Percentiles rank a stretch among this genome's conserved stretches.
Conservation (phyloP, 2,888 invertebrate species). For the Macrosoma leucophasiata region DNA sequence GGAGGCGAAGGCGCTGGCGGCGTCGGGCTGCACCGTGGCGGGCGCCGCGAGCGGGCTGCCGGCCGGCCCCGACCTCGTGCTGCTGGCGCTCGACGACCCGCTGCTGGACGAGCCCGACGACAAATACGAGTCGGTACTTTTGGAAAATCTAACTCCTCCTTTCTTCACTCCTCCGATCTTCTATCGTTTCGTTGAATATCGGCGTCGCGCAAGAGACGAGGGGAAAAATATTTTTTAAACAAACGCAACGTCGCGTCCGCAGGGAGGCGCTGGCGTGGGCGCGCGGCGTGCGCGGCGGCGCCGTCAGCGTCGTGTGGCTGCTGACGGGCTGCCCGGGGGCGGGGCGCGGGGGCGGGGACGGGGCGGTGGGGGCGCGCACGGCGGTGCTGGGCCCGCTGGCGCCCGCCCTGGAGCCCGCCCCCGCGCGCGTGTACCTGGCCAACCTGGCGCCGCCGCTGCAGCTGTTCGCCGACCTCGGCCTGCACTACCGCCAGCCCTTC, state of each 20-base stretch:
- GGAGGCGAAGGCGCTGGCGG: constrained; percentile 79
- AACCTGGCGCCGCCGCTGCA: constrained; percentile 86
- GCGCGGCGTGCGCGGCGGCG: constrained; percentile 53
- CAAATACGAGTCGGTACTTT: constrained; percentile 16
- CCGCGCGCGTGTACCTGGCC: constrained; percentile 80
- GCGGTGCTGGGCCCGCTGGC: constrained; percentile 34
- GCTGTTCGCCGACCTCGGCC: constrained; percentile 83
- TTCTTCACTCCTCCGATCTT: too few relatives aligned
- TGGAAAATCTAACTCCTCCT: too few relatives aligned
- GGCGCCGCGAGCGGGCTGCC: constrained; percentile 27
- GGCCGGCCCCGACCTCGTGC: constrained; percentile 38
- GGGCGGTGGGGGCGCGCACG: constrained; percentile 47
- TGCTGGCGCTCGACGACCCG: constrained; percentile 47
- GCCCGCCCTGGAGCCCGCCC: constrained; percentile 33
- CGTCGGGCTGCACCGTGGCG: constrained; percentile 22
- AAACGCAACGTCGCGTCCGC: too few relatives aligned
- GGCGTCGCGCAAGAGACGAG: too few relatives aligned
- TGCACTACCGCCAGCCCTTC: constrained; percentile 90
- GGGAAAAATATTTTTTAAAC: too few relatives aligned
- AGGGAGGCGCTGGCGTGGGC: constrained; percentile 77
- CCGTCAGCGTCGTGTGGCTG: constrained; percentile 30
- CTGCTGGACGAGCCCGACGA: constrained; percentile 21
- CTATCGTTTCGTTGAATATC: too few relatives aligned
- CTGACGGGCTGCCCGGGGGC: constrained; percentile 78
- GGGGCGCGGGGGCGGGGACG: constrained; percentile 26